phyloP scores from a whole-genome alignment of 2,113 vertebrate genomes.

The Siniperca knerii region DNA sequence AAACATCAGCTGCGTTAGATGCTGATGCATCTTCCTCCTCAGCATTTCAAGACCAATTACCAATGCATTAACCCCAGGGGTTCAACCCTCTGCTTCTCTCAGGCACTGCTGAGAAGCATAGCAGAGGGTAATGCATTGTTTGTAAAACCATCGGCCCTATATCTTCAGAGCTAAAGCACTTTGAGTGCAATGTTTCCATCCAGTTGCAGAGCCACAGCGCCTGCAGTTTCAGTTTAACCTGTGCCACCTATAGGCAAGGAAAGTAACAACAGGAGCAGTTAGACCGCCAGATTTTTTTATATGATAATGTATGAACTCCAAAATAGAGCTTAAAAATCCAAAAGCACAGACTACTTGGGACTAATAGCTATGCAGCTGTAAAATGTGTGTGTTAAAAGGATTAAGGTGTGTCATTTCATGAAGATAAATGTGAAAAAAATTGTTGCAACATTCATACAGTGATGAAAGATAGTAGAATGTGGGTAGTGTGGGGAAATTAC shows the following conservation, averaged over 20 bases:
- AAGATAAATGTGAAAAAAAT: neutral
- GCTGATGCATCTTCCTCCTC: conserved; percentile 36
- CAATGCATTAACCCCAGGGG: conserved; percentile 27
- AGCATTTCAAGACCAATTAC: conserved; percentile 32
- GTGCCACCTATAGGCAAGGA: neutral
- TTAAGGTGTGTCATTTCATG: neutral
- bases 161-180: conserved; percentile 22
- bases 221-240: neutral
- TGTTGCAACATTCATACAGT: neutral
- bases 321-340: neutral
- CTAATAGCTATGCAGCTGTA: neutral
- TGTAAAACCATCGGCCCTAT: conserved; percentile 9
- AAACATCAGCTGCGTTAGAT: conserved; percentile 24
- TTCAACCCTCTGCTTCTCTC: conserved; percentile 10
- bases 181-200: conserved; percentile 22
- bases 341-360: neutral
- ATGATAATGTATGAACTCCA: neutral
- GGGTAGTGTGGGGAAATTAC: neutral
- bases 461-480: neutral
- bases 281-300: neutral
- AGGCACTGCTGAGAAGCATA: neutral
- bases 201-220: conserved; percentile 15
- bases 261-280: neutral
- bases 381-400: neutral
- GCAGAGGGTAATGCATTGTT: conserved; percentile 55